These are phyloP conservation scores for Athene noctua DNA, from an alignment of 2,113 vertebrate species.

Conservation along the genomic window DNA sequence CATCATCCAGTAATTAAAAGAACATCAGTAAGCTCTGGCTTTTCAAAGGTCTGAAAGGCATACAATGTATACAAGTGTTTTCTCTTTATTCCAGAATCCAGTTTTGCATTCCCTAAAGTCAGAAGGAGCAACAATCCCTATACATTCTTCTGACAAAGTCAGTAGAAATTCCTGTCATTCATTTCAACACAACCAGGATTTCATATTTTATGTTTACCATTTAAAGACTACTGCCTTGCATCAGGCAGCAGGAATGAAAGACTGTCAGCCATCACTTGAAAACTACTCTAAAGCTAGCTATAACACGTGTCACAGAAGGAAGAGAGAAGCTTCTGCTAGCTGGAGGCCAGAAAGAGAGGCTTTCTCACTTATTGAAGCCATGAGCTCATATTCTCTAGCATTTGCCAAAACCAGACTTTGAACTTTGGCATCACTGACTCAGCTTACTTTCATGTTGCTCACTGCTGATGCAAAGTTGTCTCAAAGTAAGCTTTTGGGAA, in stretches of 20 bases:
- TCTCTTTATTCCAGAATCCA: background rate
- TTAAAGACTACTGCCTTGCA: background rate
- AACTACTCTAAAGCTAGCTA: background rate
- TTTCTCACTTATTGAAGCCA: background rate
- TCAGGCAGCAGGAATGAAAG: fast-evolving
- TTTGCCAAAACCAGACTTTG: background rate
- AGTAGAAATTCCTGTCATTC: background rate
- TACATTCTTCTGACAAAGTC: background rate
- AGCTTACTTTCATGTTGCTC: background rate
- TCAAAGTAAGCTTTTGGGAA: background rate
- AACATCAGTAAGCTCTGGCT: background rate
- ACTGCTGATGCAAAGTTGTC: background rate
- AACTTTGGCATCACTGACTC: background rate
- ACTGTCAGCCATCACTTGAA: background rate
- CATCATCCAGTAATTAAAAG: slow-evolving; percentile 35
- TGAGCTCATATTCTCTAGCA: background rate
- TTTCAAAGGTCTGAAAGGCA: slow-evolving; percentile 29
- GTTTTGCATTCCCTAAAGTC: slow-evolving; percentile 2
- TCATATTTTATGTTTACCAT: background rate
- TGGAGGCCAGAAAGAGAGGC: background rate
- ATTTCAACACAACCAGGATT: background rate
- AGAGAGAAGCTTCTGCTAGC: background rate
- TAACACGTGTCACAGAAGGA: fast-evolving
- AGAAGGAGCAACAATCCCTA: background rate
- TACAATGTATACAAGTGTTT: background rate